Evolutionary conservation across 1,140 invertebrate genomes (phyloP).

Genomic region (Drosophila nebulosa): DNA sequence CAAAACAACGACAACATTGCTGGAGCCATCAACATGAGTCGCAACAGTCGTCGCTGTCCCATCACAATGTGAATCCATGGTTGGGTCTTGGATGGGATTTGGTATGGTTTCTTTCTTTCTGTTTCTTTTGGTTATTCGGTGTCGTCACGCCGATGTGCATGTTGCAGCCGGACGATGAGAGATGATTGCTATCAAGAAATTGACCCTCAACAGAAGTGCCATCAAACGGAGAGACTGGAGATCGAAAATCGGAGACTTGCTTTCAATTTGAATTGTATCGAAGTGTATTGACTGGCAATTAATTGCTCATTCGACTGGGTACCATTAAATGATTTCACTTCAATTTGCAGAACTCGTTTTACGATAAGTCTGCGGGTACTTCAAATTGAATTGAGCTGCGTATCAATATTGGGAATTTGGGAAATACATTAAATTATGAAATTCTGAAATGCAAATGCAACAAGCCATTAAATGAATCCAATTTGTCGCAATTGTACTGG

Average conservation of each 20-base stretch:
- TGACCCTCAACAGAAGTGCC: slow-evolving; percentile 31
- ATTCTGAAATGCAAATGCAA: slow-evolving; percentile 9
- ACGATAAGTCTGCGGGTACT: not conserved
- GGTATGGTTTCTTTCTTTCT: not conserved
- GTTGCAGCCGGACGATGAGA: slow-evolving; percentile 31
- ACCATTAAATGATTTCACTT: not conserved
- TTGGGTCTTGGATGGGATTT: not conserved
- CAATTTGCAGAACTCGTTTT: not conserved
- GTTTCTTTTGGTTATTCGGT: not conserved
- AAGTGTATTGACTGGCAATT: not conserved
- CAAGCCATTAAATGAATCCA: not conserved
- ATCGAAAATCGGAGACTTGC: not conserved
- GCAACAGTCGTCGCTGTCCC: slow-evolving; percentile 19
- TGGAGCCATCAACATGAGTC: slow-evolving; percentile 19
- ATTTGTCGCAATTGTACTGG: slow-evolving; percentile 9
- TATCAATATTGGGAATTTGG: too few species aligned
- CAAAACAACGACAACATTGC: slow-evolving; percentile 12
- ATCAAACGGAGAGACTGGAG: not conserved
- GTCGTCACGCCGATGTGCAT: slow-evolving; percentile 53
- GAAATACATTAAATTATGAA: not conserved
- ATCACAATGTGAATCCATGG: slow-evolving; percentile 25
- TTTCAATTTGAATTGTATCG: not conserved
- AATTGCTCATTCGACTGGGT: slow-evolving; percentile 2
- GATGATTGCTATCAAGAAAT: slow-evolving; percentile 44
- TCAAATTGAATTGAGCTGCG: not conserved